Evolutionary conservation across 2,797 vertebrate species (phyloP).

Genomic region (Urophycis tenuis): DNA sequence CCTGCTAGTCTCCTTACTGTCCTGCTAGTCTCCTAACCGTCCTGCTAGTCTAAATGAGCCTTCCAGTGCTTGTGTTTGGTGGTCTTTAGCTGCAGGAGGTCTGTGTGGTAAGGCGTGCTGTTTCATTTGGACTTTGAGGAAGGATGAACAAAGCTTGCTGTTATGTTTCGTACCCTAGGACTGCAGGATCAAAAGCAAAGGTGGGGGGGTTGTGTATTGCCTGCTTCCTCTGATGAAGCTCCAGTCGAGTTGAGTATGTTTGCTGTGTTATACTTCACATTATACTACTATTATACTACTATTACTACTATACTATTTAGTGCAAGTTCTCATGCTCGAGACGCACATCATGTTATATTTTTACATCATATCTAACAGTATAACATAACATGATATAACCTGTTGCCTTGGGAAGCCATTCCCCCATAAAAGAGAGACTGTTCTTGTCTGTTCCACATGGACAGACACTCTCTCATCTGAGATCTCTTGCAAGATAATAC

Average conservation of each 20-base stretch:
- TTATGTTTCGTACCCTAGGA: neutral
- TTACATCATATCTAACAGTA: neutral
- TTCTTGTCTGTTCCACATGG: neutral
- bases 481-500: neutral
- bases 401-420: neutral
- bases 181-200: neutral
- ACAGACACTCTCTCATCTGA: neutral
- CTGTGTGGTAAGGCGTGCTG: neutral
- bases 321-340: neutral
- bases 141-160: conserved; percentile 4
- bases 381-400: neutral
- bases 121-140: conserved; percentile 1
- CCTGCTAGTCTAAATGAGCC: too few relatives aligned
- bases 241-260: too few relatives aligned
- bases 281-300: neutral
- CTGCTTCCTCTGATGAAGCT: neutral
- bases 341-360: neutral
- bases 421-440: neutral
- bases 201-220: neutral
- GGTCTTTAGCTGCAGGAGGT: too few relatives aligned
- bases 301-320: neutral
- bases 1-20: too few relatives aligned
- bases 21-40: too few relatives aligned
- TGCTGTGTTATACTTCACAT: too few relatives aligned
- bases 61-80: too few relatives aligned